Evolutionary conservation across 2,888 invertebrate genomes (phyloP).

Genomic region (Drosophila nr. perissopoda): DNA sequence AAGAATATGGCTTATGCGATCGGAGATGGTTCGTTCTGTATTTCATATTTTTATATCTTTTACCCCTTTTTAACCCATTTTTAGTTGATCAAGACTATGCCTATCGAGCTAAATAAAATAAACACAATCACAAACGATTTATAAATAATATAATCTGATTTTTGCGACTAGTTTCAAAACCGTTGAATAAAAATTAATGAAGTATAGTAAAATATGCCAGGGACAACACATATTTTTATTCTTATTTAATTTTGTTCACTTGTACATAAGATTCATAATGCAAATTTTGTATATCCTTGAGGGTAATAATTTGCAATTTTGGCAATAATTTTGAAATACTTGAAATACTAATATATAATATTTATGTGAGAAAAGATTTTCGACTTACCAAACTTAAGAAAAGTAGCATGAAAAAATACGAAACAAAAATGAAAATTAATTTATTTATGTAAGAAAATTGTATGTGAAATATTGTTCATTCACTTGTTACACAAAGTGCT

Average conservation of each 20-base stretch:
- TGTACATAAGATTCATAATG: background rate
- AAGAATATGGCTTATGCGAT: background rate
- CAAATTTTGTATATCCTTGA: background rate
- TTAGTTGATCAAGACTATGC: background rate
- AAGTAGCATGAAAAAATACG: slow-evolving; percentile 1
- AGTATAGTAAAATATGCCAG: background rate
- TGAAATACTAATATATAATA: background rate
- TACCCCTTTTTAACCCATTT: background rate
- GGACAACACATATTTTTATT: background rate
- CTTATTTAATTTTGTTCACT: background rate
- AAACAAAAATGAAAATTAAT: background rate
- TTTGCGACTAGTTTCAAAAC: background rate
- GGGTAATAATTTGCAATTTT: background rate
- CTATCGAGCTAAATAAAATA: background rate
- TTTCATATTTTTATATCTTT: background rate
- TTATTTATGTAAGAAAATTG: slow-evolving; percentile 9
- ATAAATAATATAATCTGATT: background rate
- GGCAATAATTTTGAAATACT: background rate
- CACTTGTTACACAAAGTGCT: slow-evolving; percentile 37
- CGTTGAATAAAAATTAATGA: background rate
- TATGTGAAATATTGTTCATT: slow-evolving; percentile 11
- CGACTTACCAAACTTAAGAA: slow-evolving; percentile 23
- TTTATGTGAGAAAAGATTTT: background rate
- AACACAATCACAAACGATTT: background rate
- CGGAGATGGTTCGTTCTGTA: background rate